These are phyloP conservation scores for Eupithecia pulchellata DNA, from an alignment of 2,888 invertebrate genomes.

Conservation along the genomic window DNA sequence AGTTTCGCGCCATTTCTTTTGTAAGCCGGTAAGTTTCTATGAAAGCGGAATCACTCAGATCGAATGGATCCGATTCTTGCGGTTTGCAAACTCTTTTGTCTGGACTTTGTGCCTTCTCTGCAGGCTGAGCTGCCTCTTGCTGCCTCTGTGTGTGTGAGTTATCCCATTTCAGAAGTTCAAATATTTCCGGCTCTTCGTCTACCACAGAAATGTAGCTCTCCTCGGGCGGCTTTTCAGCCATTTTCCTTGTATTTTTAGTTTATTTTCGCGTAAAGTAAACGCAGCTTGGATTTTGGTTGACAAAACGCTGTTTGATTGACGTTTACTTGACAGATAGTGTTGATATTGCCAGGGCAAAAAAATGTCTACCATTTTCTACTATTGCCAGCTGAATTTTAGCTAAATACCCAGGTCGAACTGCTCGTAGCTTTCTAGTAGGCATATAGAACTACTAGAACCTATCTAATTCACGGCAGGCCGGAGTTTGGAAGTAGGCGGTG, in stretches of 20 bases:
- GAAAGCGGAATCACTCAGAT: constrained; percentile 70
- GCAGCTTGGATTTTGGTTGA: constrained; percentile 57
- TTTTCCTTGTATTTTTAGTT: constrained; percentile 58
- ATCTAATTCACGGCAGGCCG: too few species aligned
- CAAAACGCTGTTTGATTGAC: constrained; percentile 52
- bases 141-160: constrained; percentile 70
- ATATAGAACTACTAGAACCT: too few species aligned
- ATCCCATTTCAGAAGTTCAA: constrained; percentile 80
- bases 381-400: background rate
- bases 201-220: constrained; percentile 80
- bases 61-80: constrained; percentile 73
- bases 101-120: constrained; percentile 70
- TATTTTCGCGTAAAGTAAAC: constrained; percentile 64
- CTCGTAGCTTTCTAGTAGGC: too few species aligned
- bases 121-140: constrained; percentile 56
- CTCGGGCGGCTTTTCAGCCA: constrained; percentile 80
- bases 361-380: constrained; percentile 2
- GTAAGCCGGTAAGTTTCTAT: constrained; percentile 72
- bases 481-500: too few species aligned
- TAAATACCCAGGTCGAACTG: too few species aligned
- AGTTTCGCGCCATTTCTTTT: constrained; percentile 70
- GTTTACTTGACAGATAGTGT: constrained; percentile 26
- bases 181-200: constrained; percentile 79
- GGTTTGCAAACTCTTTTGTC: constrained; percentile 70
- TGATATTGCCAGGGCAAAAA: background rate